Evolutionary conservation across 2,797 vertebrate genomes (phyloP), one percentile per base, ranked within the genome.

Genomic region (Malurus splendens): DNA sequence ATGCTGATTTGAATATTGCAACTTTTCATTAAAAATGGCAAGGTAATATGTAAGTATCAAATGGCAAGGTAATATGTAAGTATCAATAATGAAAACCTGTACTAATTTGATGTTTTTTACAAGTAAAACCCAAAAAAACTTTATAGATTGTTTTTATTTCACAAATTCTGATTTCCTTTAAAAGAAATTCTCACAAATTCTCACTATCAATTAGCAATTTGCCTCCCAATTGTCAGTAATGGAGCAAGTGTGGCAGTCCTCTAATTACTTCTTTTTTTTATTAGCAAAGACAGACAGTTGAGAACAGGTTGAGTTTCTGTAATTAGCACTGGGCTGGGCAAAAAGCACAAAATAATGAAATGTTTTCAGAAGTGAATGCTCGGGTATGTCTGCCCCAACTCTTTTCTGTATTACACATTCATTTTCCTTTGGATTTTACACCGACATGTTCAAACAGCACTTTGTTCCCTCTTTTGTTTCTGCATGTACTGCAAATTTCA

Each of bases 381-480:
- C 50, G 52, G 55, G 41, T 50, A 76, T 51, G 24, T 44, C 67
- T 74, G 56, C 42, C 71, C 82, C 51, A 80, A 47, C 65, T 77
- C 41, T 48, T 38, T 70, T 51, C 38, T 52, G 64, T 50, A 56
- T 60, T 85, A 67, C 59, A 81, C 52, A 15, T 73, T 39, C 11
- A 2, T 54, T 90, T 92, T 70, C 4, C 62, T 64, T 84, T 47
- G 70, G 62, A 89, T 89, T 93, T 86, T 68, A 70, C 24, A 50
- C 28, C 9, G 7, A 60, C 33, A 18, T 22, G 62, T 94, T 95
- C 94, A 93, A 92, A 86, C 33, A 82, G 56, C 30, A 48, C 89
- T 93, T 90, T 94, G 91, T 94, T 95, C 74, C 80, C 80, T 70
- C 89, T 94, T 94, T 93, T 92, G 94, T 92, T 94, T 94, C 93